Evolutionary conservation across 1,140 invertebrate species (phyloP).

Genomic region (Chrysomallon squamiferum): DNA sequence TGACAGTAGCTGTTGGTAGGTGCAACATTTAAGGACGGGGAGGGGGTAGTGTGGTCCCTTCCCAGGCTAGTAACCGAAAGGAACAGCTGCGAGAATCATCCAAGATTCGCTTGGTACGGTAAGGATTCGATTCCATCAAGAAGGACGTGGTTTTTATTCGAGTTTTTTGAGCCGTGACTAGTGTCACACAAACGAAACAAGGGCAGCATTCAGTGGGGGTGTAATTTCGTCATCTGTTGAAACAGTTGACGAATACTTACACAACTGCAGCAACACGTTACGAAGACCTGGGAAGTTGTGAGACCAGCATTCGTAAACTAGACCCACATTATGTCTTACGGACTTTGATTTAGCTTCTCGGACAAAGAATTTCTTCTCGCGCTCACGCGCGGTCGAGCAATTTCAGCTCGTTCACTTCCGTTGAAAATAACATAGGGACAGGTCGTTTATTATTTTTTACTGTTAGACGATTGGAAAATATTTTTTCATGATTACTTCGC

Average conservation of each 20-base stretch:
- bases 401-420: background rate
- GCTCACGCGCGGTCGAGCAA: background rate
- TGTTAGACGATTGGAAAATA: too few species aligned
- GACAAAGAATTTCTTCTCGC: background rate
- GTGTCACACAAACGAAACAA: background rate
- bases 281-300: conserved; percentile 4
- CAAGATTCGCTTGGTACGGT: background rate
- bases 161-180: background rate
- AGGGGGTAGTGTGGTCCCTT: conserved; percentile 2
- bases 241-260: conserved; percentile 1
- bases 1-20: conserved; percentile 1
- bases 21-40: conserved; percentile 2
- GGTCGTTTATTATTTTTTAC: background rate
- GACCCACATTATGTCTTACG: background rate
- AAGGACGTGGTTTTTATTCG: background rate
- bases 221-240: conserved; percentile 9
- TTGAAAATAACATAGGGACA: background rate
- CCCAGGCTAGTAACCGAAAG: conserved; percentile 5
- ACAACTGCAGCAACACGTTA: conserved; percentile 5
- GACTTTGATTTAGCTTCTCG: background rate
- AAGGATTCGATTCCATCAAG: conserved; percentile 1
- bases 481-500: background rate
- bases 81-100: conserved; percentile 5
- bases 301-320: background rate
- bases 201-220: background rate